These are phyloP conservation scores for Lasioglossum marginatum DNA, from an alignment of 2,888 invertebrate species.

Conservation along the genomic window DNA sequence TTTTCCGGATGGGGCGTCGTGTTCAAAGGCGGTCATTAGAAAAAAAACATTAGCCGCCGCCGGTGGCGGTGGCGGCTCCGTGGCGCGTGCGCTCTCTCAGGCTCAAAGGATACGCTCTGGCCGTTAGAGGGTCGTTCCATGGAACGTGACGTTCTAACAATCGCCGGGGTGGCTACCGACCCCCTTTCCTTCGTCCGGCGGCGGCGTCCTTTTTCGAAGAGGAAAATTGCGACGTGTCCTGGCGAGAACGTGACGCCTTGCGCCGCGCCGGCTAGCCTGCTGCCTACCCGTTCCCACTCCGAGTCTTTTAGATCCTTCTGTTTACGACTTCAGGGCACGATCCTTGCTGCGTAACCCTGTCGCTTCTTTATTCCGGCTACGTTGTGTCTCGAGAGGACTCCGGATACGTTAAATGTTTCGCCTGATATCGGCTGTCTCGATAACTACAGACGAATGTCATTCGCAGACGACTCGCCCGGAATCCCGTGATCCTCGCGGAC, in stretches of 20 bases:
- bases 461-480: constrained; percentile 31
- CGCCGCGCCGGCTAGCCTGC: neutral
- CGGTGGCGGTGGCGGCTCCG: neutral
- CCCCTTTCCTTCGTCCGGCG: constrained; percentile 11
- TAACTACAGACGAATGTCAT: constrained; percentile 49
- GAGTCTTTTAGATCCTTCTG: neutral
- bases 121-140: constrained; percentile 67
- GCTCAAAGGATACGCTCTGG: constrained; percentile 52
- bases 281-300: neutral
- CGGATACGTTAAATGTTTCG: constrained; percentile 57
- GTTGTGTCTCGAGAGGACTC: constrained; percentile 46
- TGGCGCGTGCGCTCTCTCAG: constrained; percentile 16
- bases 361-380: constrained; percentile 55
- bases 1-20: neutral
- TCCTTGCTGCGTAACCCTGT: constrained; percentile 51
- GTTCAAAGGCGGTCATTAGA: constrained; percentile 42
- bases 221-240: constrained; percentile 71
- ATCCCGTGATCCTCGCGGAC: constrained; percentile 11
- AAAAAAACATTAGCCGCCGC: constrained; percentile 27
- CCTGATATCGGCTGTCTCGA: constrained; percentile 52
- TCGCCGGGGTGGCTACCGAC: constrained; percentile 43
- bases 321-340: constrained; percentile 51
- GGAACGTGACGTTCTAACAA: constrained; percentile 68
- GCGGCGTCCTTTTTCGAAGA: constrained; percentile 67
- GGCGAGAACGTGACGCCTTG: constrained; percentile 63